Evolutionary conservation across 2,113 vertebrate species (phyloP), one percentile per base, ranked within the genome.

Genomic region (Chionomys nivalis): DNA sequence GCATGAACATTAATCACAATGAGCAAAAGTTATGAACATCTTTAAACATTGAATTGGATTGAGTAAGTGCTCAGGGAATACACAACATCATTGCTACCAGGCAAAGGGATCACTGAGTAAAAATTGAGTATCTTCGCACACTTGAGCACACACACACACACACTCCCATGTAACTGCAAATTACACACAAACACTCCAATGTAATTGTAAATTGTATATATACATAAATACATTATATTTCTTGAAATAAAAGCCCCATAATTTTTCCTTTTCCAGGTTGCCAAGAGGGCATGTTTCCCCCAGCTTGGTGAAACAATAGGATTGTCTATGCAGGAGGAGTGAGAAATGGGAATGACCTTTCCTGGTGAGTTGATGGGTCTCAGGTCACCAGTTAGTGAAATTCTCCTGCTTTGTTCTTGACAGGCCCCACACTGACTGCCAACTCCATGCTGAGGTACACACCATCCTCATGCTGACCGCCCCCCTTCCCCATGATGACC

Each of bases 1-100:
- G 85, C 66, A 97, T 49, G 94, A 96, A 95, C 42, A 65, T 73
- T 78, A 82, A 39, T 78, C 13, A 72, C n/a, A 82, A 12, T n/a
- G 70, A 72, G 26, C 70, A 44, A 73, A 89, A n/a, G 28, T 61
- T 72, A 70, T n/a, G 3, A 85, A 33, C 31, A 73, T 5, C 52
- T 93, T 94, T 90, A 86, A 83, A 76, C n/a, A 93, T 33, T 66
- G n/a, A 52, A 28, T 33, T 23, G 23, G 26, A 63, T 58, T 36
- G 68, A 94, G 28, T 75, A 92, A 90, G 19, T 90, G 14, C 11
- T 76, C n/a, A 66, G 36, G 42, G 85, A 93, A 65, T 63, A 78
- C 23, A 47, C 88, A 91, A 31, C 33, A 31, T 79, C 70, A 85
- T 79, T 23, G 73, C 70, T 78, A 66, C 16, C 49, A 89, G 61